Percentiles rank a stretch among this genome's conserved stretches.
phyloP scores from a whole-genome alignment of 2,113 vertebrate species.

The Engraulis encrasicolus region DNA sequence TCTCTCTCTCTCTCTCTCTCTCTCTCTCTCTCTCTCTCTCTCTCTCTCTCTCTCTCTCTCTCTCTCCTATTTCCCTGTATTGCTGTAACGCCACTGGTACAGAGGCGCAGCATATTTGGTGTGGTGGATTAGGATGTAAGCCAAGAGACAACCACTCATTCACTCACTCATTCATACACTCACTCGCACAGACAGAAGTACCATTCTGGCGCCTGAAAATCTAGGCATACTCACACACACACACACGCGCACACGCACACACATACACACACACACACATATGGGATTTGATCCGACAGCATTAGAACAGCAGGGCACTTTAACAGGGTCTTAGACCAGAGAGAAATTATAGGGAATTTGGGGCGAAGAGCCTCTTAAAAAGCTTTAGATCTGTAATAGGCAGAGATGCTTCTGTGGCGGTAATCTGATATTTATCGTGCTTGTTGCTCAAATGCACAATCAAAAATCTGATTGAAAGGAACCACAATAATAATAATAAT shows the following conservation, averaged over 20 bases:
- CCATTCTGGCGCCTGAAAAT: background rate
- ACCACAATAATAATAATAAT: too few species aligned
- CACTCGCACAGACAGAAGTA: constrained; percentile 25
- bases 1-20: background rate
- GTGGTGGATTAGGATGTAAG: constrained; percentile 72
- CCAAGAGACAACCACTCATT: constrained; percentile 51
- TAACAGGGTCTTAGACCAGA: constrained; percentile 49
- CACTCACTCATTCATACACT: constrained; percentile 23
- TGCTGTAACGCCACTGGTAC: constrained; percentile 65
- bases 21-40: background rate
- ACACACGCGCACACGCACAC: background rate
- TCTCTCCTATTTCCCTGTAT: constrained; percentile 45
- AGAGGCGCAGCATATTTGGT: constrained; percentile 69
- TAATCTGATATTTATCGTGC: constrained; percentile 41
- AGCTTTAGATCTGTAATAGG: constrained; percentile 48
- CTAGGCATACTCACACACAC: background rate
- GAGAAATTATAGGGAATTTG: constrained; percentile 38
- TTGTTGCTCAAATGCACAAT: constrained; percentile 25
- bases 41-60: background rate
- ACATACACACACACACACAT: background rate
- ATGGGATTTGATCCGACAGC: constrained; percentile 33
- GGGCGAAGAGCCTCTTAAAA: constrained; percentile 44
- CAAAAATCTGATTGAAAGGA: constrained; percentile 8
- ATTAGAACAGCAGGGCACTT: constrained; percentile 60
- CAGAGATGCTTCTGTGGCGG: constrained; percentile 16